Evolutionary conservation across 2,113 vertebrate genomes (phyloP).

Genomic region (Bombycilla garrulus): DNA sequence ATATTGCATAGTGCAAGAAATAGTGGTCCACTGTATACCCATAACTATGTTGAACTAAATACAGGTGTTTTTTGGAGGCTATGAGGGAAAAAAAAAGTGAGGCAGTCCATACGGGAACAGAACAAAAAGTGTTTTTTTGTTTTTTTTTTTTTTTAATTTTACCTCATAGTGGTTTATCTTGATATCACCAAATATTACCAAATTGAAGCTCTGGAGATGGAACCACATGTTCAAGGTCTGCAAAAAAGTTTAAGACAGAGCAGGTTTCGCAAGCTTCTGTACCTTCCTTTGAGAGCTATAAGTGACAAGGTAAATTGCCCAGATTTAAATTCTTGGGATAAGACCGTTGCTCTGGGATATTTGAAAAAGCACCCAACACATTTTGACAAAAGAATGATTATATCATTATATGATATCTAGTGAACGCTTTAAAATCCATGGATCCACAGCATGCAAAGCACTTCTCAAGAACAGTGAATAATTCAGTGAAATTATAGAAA

Average conservation of each 20-base stretch:
- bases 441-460: not conserved
- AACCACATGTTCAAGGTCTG: not conserved
- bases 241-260: not conserved
- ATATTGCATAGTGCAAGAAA: not conserved
- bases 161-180: not conserved
- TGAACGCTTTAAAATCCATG: not conserved
- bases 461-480: not conserved
- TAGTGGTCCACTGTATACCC: not conserved
- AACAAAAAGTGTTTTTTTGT: not conserved
- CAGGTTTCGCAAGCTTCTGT: not conserved
- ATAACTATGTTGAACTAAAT: not conserved
- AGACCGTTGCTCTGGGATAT: not conserved
- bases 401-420: not conserved
- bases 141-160: not conserved
- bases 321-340: not conserved
- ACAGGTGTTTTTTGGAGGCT: rapidly evolving
- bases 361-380: not conserved
- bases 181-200: not conserved
- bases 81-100: not conserved
- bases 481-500: not conserved
- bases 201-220: not conserved
- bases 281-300: not conserved
- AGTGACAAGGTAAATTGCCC: not conserved
- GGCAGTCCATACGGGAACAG: not conserved
- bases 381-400: not conserved